A percentile compares a stretch with the other conserved stretches of the same genome.
Conservation (phyloP, 2,888 invertebrate genomes). For the Heliconius charithonia region DNA sequence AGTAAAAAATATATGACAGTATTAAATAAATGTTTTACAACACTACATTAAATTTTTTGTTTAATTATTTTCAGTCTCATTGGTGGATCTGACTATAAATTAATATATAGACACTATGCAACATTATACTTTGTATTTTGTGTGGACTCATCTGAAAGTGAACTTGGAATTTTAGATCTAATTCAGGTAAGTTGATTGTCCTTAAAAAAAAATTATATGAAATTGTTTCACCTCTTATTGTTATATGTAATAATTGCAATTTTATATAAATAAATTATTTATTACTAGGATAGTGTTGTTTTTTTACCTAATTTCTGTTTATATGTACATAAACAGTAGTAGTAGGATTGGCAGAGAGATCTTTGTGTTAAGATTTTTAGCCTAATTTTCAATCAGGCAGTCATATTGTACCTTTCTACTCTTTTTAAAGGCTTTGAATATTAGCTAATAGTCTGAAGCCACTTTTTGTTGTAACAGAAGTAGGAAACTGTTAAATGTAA, state of each 20-base stretch:
- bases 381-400: too few species aligned
- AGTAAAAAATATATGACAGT: not conserved
- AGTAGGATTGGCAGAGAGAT: too few species aligned
- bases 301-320: too few species aligned
- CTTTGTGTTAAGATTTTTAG: too few species aligned
- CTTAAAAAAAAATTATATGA: not conserved
- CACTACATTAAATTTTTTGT: not conserved
- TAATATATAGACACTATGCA: conserved; percentile 99
- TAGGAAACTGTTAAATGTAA: too few species aligned
- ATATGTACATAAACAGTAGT: too few species aligned
- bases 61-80: conserved; percentile 88
- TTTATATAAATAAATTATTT: not conserved
- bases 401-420: too few species aligned
- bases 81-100: conserved; percentile 98
- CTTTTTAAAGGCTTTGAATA: too few species aligned
- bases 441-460: too few species aligned
- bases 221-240: not conserved
- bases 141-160: conserved; percentile 99
- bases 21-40: too few species aligned
- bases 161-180: conserved; percentile 97
- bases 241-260: not conserved
- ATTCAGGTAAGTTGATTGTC: conserved; percentile 85
- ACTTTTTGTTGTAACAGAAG: too few species aligned
- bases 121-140: conserved; percentile 99
- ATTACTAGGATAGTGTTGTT: not conserved